Evolutionary conservation across 2,113 vertebrate genomes (phyloP).

Genomic region (Amphilophus citrinellus): DNA sequence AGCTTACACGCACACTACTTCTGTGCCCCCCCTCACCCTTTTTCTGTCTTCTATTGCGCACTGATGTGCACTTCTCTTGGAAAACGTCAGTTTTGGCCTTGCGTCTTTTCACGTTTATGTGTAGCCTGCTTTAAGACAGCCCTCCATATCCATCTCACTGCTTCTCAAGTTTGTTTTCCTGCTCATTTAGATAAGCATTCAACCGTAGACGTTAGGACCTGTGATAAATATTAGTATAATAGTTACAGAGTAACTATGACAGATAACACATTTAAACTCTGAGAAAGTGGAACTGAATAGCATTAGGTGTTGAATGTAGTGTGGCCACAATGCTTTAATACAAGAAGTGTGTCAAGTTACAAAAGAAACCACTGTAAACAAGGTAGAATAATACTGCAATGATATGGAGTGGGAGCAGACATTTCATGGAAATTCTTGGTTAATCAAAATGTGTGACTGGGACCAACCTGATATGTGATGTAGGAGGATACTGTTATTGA

Average conservation of each 20-base stretch:
- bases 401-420: constrained; percentile 2
- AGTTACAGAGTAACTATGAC: constrained; percentile 7
- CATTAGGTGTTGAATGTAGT: constrained; percentile 9
- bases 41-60: constrained; percentile 31
- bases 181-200: constrained; percentile 5
- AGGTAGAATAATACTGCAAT: not conserved
- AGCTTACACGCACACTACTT: constrained; percentile 55
- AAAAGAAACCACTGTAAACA: constrained; percentile 40
- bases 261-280: constrained; percentile 5
- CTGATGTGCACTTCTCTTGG: not conserved
- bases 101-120: not conserved
- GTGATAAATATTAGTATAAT: constrained; percentile 5
- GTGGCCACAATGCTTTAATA: constrained; percentile 11
- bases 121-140: not conserved
- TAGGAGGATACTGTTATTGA: not conserved
- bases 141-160: not conserved
- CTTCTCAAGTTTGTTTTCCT: constrained; percentile 15
- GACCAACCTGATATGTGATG: constrained; percentile 2
- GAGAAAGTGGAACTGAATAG: constrained; percentile 33
- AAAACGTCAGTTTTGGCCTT: constrained; percentile 1
- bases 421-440: constrained; percentile 14
- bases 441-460: constrained; percentile 16
- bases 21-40: constrained; percentile 69
- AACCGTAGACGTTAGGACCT: constrained; percentile 5
- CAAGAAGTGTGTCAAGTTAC: constrained; percentile 1